A percentile compares a stretch with the other conserved stretches of the same genome.
phyloP scores from a whole-genome alignment of 2,888 invertebrate species.

The Ommatoiulus sabulosus region DNA sequence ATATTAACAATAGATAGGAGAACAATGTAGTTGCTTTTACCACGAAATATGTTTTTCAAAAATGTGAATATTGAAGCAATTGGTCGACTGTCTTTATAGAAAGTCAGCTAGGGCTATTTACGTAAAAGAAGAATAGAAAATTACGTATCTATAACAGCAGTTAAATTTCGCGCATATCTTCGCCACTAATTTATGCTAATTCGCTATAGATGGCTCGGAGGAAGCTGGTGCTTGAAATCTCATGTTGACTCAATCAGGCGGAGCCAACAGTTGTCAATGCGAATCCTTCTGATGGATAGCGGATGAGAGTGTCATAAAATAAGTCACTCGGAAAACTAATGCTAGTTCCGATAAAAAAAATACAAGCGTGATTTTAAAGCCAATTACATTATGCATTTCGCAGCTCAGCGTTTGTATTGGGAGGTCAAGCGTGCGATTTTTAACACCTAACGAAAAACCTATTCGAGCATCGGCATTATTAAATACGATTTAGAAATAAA shows the following conservation, averaged over 20 bases:
- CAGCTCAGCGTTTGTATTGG: background rate
- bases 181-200: background rate
- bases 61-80: too few relatives aligned
- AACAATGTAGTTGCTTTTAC: too few relatives aligned
- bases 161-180: background rate
- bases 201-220: background rate
- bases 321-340: background rate
- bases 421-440: slow-evolving; percentile 7
- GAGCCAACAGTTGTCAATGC: background rate
- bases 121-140: background rate
- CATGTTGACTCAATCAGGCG: slow-evolving; percentile 1
- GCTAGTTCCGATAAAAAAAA: background rate
- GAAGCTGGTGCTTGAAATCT: background rate
- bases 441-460: background rate
- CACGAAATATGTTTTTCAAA: too few relatives aligned
- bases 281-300: background rate
- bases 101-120: background rate
- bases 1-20: too few relatives aligned
- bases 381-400: slow-evolving; percentile 11
- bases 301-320: slow-evolving; percentile 33
- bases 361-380: background rate
- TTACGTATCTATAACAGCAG: background rate
- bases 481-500: slow-evolving; percentile 22
- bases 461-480: slow-evolving; percentile 13
- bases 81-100: too few relatives aligned